Base-by-base conservation (phyloP, 2,888 invertebrate species). In the Melangyna quadrimaculata region DNA sequence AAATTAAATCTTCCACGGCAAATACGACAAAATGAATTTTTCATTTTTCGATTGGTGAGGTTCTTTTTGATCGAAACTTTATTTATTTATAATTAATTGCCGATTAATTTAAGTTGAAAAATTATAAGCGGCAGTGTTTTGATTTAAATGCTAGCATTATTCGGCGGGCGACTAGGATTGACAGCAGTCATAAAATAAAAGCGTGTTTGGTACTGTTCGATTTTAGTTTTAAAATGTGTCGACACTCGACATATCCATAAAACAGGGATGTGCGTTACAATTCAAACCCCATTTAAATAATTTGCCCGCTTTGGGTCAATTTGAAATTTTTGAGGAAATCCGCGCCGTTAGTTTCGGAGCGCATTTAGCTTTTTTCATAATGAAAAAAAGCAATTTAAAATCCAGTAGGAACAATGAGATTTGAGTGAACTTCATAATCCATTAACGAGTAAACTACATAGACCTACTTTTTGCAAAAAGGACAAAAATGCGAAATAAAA, bases 11-110 rank as follows among this genome's bases (percentile, higher is more conserved):
- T 80, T 72, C 84, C 84, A 69, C 75, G 84, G 45, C 84, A 84
- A 69, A 84, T 84, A 61, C 84, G 84, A 69, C 84, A 84, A 63
- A 84, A 84, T 80, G 75, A 80, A 77, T 84, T 84, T 84, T 84
- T 84, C 84, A 84, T 84, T 69, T 80, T 84, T 84, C 67, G 19
- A 51, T 53, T 40, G 1, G 3, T 72, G 32, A 7, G 12, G 0
- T 37, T 35, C 3, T 22, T 32, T 45, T 10, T 43, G 5, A 14
- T 53, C 14, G 37, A 43, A 48, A 67, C 40, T 27, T 24, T 43
- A 40, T 27, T 51, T 35, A n/a, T 29, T 45, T 35, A 12, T 24
- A 51, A 24, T 51, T 51, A 67, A 10, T 51, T 67, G 7, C n/a
- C 1, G 17, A 32, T 70, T 32, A 17, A 17, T 77, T 72, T 32